These are phyloP conservation scores for Adelognathus sp. DNA, from an alignment of 2,888 invertebrate genomes.

Conservation along the genomic window DNA sequence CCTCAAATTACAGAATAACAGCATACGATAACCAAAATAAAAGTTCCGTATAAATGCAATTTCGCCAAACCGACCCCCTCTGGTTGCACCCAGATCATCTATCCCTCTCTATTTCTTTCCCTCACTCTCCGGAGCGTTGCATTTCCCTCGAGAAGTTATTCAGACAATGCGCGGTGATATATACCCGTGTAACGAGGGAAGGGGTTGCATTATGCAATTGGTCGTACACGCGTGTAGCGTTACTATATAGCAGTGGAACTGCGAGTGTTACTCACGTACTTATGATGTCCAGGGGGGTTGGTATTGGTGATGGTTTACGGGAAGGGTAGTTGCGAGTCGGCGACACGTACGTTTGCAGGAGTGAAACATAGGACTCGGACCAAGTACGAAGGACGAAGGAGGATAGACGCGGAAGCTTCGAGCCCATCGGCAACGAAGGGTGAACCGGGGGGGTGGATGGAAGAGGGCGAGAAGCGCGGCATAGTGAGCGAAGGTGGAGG, in stretches of 20 bases:
- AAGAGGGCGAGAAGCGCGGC: slow-evolving; percentile 34
- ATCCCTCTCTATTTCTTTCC: slow-evolving; percentile 12
- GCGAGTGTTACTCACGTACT: slow-evolving; percentile 49
- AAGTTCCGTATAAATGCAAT: slow-evolving; percentile 27
- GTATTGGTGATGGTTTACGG: slow-evolving; percentile 49
- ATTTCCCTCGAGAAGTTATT: slow-evolving; percentile 53
- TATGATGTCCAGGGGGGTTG: slow-evolving; percentile 35
- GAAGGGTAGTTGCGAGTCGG: slow-evolving; percentile 53
- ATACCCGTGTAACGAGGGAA: slow-evolving; percentile 59
- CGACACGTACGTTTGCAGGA: slow-evolving; percentile 48
- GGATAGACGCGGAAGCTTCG: slow-evolving; percentile 41
- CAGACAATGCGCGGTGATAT: slow-evolving; percentile 59
- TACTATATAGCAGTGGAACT: slow-evolving; percentile 27
- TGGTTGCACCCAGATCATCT: slow-evolving; percentile 30
- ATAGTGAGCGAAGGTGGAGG: slow-evolving; percentile 54
- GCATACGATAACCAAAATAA: slow-evolving; percentile 6
- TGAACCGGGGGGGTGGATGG: slow-evolving; percentile 36
- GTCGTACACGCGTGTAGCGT: slow-evolving; percentile 39
- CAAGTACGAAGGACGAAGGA: slow-evolving; percentile 35
- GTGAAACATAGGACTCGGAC: slow-evolving; percentile 31
- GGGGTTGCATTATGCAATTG: slow-evolving; percentile 60
- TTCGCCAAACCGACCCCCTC: slow-evolving; percentile 13
- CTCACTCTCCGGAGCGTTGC: slow-evolving; percentile 50
- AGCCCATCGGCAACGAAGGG: slow-evolving; percentile 36
- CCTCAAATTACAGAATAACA: background rate